Evolutionary conservation across 2,797 vertebrate species (phyloP).

Genomic region (Galagoides demidoff): DNA sequence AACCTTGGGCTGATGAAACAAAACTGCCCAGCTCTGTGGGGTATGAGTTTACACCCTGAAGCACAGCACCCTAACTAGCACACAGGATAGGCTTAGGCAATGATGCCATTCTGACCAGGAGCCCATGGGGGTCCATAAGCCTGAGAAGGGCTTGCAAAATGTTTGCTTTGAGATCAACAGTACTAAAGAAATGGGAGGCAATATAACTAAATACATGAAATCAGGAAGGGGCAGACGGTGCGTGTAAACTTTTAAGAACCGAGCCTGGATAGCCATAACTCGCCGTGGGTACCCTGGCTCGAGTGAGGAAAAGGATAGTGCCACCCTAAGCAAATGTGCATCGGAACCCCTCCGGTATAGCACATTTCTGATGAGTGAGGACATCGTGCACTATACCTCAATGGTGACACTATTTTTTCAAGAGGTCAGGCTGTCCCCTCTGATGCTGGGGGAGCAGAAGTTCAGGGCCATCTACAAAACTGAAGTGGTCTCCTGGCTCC

Average conservation of each 20-base stretch:
- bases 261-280: neutral
- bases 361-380: neutral
- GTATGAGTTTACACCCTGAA: neutral
- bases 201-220: neutral
- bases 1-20: neutral
- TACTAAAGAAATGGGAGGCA: neutral
- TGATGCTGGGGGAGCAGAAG: neutral
- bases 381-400: neutral
- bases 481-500: neutral
- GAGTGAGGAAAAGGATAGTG: neutral
- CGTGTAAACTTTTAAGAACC: neutral
- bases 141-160: neutral
- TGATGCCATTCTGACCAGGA: neutral
- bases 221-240: neutral
- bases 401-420: neutral
- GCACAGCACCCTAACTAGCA: no score
- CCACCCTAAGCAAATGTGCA: rapidly evolving
- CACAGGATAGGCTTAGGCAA: neutral
- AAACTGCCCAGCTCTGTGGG: neutral
- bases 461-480: neutral
- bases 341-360: neutral
- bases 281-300: rapidly evolving
- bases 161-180: neutral
- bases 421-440: neutral
- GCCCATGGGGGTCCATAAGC: neutral